A percentile compares a stretch with the other conserved stretches of the same genome.
Evolutionary conservation across 2,888 invertebrate species (phyloP).

Genomic region (Horisme vitalbata): DNA sequence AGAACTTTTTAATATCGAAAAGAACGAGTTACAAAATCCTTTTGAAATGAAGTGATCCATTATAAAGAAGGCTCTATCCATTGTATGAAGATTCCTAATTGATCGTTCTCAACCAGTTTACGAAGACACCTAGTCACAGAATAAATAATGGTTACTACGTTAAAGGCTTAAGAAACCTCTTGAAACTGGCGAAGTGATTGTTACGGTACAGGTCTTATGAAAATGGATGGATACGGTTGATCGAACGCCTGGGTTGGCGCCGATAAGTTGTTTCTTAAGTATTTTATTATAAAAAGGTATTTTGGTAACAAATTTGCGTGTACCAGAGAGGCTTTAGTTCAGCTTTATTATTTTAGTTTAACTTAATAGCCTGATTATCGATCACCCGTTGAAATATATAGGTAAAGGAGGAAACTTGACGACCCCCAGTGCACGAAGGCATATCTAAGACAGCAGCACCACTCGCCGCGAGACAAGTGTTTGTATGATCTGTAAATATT

Average conservation of each 20-base stretch:
- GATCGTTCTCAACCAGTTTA: conserved; percentile 11
- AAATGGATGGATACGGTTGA: conserved; percentile 20
- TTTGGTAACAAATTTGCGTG: no score
- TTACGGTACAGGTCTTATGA: conserved; percentile 7
- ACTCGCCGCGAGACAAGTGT: no score
- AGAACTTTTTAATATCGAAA: conserved; percentile 2
- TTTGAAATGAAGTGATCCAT: conserved; percentile 8
- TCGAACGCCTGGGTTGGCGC: conserved; percentile 13
- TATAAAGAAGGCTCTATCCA: conserved; percentile 14
- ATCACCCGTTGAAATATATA: no score
- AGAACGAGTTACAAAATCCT: conserved; percentile 4
- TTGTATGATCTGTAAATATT: no score
- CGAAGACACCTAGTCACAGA: conserved; percentile 7
- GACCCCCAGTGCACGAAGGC: no score
- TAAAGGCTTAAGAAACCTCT: background rate
- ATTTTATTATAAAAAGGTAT: no score
- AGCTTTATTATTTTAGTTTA: no score
- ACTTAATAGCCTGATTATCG: no score
- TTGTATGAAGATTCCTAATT: conserved; percentile 16
- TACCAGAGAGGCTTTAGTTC: no score
- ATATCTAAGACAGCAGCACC: no score
- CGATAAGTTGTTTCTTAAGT: conserved; percentile 14
- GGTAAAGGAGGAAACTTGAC: no score
- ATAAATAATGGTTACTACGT: conserved; percentile 3
- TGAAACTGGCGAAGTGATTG: conserved; percentile 5